Evolutionary conservation across 2,888 invertebrate genomes (phyloP), one percentile per base, ranked within the genome.

Genomic region (Didymodactylos carnosus): DNA sequence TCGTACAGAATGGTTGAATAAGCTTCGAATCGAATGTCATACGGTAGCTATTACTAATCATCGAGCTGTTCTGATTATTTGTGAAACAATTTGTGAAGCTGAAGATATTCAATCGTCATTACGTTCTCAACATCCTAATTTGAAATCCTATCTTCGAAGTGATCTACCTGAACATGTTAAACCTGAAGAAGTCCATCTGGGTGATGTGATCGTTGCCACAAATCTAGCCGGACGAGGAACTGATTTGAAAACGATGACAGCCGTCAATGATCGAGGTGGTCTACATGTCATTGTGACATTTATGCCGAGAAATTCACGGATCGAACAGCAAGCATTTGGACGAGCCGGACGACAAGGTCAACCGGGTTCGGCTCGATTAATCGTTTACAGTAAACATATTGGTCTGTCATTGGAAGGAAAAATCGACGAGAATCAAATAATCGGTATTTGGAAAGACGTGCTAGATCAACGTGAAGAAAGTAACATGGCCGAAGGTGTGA

Each of bases 321-420:
- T 76, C 4, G 75, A 76, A 72, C 62, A 75, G 14, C 76, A 76
- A 43, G 73, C 75, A n/a, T 76, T 76, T 72, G 76, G 76, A 2
- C 25, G 76, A 40, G 70, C 73, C 29, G 76, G 74, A n/a, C 39
- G 76, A 41, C 72, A 76, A 46, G 76, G 76, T 25, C 73, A 73
- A 39, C 71, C 53, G 7, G 76, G 76, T 5, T 53, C 74, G 16
- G 76, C 70, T 14, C 46, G 69, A 27, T 70, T 76, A 43, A 53
- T 76, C 27, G 5, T 46, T 23, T 46, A 23, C 23, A 3, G 23
- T 23, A 23, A 46, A 23, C 0, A 2, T 3, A 2, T 23, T 3
- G 23, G 7, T 46, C 46, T 7, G 19, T 1, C n/a, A 46, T 23
- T 46, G 7, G 4, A 46, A 2, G n/a, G 23, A 46, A 5, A 3